Conservation (phyloP, 37 sponge, comb jelly and placozoan genomes). For the Trichoplax adhaerens region DNA sequence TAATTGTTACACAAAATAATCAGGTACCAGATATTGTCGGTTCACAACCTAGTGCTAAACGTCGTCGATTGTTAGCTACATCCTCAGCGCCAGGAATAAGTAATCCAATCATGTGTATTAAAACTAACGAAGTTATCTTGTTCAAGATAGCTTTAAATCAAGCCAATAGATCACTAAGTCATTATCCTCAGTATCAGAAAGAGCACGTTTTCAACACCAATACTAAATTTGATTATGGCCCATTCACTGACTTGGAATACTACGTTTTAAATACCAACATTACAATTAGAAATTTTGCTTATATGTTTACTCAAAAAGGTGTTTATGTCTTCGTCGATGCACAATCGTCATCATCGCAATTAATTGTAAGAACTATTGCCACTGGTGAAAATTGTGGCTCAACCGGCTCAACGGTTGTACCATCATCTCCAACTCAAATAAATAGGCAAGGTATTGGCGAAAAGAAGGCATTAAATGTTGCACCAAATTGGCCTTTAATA, state of each 20-base stretch:
- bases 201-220: constrained; percentile 1
- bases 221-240: neutral
- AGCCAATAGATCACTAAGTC: too few relatives aligned
- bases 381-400: neutral
- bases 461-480: neutral
- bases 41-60: too few relatives aligned
- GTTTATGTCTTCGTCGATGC: constrained; percentile 4
- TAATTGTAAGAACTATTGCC: neutral
- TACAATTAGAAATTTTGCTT: neutral
- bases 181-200: constrained; percentile 1
- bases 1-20: neutral
- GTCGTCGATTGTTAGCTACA: neutral
- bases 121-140: too few relatives aligned
- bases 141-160: too few relatives aligned
- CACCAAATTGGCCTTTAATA: constrained; percentile 2
- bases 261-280: constrained; percentile 2
- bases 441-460: neutral
- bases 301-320: neutral
- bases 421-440: neutral
- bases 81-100: neutral
- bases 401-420: neutral
- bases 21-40: neutral
- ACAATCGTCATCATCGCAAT: neutral
- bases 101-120: neutral
- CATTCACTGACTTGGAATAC: neutral